Evolutionary conservation across 2,113 vertebrate species (phyloP), one percentile per base, ranked within the genome.

Genomic region (Silurus meridionalis): DNA sequence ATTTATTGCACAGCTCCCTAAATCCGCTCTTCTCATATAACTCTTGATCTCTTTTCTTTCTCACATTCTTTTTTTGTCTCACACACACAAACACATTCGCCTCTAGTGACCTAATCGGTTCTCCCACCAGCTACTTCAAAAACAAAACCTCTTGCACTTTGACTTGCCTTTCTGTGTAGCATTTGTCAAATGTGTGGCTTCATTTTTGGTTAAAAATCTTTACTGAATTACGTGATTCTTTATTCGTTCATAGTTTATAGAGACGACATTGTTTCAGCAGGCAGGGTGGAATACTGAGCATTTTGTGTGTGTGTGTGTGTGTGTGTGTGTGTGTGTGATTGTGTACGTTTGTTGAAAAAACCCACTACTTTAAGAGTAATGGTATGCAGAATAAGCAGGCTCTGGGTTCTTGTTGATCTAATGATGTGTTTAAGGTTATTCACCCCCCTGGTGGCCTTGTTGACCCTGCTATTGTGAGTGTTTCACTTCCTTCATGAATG

Each of bases 371-470:
- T 80, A 88, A 90, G 90, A 60, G 37, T 91, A 89, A 87, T 90
- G 72, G 82, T 87, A 80, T 21, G 48, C 50, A 72, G 84, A 88
- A 74, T 90, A 89, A 94, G 92, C 90, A 92, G 91, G 69, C 84
- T 85, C 89, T 90, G 87, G 80, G 92, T 92, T 94, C 92, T 93
- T 91, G 89, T 88, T 91, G 91, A 92, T 91, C 93, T 93, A 93
- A 94, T 92, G 91, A 91, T 91, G 89, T 92, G 90, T 88, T 90
- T 89, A n/a, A 5, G 92, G 92, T 90, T 89, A 90, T 91, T 92
- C 25, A 80, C 53, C 78, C 89, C 91, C 90, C 82, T 37, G 88
- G 91, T 89, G 90, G 85, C 90, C 91, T 87, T 86, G 87, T 88
- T 90, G 81, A 89, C 67, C 75, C 37, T 53, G 53, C 72, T 60